Base-by-base conservation (phyloP, 2,113 vertebrate species). In the Onychostruthus taczanowskii region DNA sequence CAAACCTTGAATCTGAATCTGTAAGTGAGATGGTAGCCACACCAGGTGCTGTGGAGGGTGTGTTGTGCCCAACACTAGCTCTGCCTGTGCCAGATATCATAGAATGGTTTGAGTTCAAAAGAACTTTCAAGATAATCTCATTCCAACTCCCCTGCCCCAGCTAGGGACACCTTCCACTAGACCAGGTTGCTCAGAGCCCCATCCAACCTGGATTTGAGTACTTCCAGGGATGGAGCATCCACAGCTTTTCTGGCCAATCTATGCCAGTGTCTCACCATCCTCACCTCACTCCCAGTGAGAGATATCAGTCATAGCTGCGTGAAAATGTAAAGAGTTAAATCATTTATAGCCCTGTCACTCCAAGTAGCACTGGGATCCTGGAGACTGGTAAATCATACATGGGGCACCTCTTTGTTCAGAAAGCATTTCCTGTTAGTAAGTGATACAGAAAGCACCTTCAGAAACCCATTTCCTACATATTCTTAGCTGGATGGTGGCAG, bases 11-110 rank as follows among this genome's bases (percentile, higher is more conserved):
- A n/a, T 87, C 52, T 10, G 2, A 79, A 68, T 53, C 44, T 53
- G 28, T 56, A 41, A 41, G 35, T 55, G 44, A 49, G 41, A 53
- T 44, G 7, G 16, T 41, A 79, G 35, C 21, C 14, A 33, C 28
- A 47, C 8, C 0, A 0, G 26, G 27, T 5, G 1, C 53, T 64
- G 31, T 5, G 2, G 20, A 66, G 26, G 18, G 7, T 6, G 0
- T 11, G 6, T 18, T 86, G 43, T 80, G 49, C 31, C 44, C 6
- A 3, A 12, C 10, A 16, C 11, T 10, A 7, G 26, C 30, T 78
- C 56, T 89, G 68, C 22, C 37, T 39, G 26, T 75, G 56, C 47
- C 62, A 69, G 22, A 13, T 43, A 16, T 27, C 39, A 10, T 10
- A 33, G 44, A 74, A 46, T 30, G n/a, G 53, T 22, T 68, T 68